Evolutionary conservation across 1,140 invertebrate genomes (phyloP).

Genomic region (Drosophila miranda): DNA sequence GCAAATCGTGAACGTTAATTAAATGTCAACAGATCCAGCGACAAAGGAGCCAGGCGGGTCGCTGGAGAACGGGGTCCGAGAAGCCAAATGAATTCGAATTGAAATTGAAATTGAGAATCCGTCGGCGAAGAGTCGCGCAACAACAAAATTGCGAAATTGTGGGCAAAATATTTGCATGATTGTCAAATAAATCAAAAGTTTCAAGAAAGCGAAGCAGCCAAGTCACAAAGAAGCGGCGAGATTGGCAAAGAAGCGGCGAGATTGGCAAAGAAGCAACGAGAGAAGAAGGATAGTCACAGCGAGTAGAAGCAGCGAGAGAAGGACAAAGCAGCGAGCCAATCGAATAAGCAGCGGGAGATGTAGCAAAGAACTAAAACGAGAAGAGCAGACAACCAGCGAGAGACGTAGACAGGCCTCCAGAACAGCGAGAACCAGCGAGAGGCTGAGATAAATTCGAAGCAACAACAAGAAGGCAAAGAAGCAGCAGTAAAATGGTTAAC

Average conservation of each 20-base stretch:
- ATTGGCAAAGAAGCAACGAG: not conserved
- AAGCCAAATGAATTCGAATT: slow-evolving; percentile 39
- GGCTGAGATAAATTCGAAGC: not conserved
- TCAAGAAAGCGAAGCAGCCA: not conserved
- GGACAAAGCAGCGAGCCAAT: slow-evolving; percentile 3
- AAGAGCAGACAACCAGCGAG: not conserved
- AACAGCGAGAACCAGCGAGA: not conserved
- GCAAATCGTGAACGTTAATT: slow-evolving; percentile 73
- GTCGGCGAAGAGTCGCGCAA: not conserved
- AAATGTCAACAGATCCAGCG: slow-evolving; percentile 67
- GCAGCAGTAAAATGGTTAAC: slow-evolving; percentile 67
- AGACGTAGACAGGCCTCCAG: not conserved
- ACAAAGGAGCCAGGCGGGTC: slow-evolving; percentile 10
- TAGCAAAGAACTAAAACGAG: not conserved
- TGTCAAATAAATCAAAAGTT: slow-evolving; percentile 69
- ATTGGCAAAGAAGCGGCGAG: slow-evolving; percentile 1
- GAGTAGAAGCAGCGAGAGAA: not conserved
- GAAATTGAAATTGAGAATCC: not conserved
- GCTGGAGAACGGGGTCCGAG: slow-evolving; percentile 10
- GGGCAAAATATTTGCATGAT: slow-evolving; percentile 60
- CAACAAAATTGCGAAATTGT: slow-evolving; percentile 47
- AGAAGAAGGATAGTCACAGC: slow-evolving; percentile 2
- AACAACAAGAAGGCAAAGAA: slow-evolving; percentile 17
- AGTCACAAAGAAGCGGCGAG: not conserved
- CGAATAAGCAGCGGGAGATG: not conserved